These are phyloP conservation scores for Mareca penelope DNA, from an alignment of 2,797 vertebrate species.

Conservation along the genomic window DNA sequence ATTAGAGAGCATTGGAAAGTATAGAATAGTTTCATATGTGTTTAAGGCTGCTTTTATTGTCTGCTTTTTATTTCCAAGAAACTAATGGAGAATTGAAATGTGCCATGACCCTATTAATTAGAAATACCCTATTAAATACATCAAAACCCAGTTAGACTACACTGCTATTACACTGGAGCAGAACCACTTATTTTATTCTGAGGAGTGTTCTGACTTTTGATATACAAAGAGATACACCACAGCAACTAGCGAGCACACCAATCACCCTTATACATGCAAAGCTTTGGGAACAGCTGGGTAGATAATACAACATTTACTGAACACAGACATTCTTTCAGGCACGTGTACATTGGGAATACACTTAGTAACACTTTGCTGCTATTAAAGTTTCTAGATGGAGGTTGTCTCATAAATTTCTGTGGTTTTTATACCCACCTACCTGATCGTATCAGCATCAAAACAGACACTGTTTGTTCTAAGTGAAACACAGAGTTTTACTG, in stretches of 20 bases:
- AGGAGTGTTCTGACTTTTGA: neutral
- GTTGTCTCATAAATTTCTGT: rapidly evolving
- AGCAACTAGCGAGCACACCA: neutral
- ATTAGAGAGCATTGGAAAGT: neutral
- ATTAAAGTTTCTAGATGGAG: neutral
- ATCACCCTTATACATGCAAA: neutral
- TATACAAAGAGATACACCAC: neutral
- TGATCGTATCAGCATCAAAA: neutral
- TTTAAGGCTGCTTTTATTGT: neutral
- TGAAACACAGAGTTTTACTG: neutral
- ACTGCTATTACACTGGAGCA: neutral
- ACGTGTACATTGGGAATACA: neutral
- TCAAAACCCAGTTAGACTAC: neutral
- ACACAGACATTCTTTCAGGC: rapidly evolving
- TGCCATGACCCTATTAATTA: neutral
- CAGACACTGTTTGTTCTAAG: neutral
- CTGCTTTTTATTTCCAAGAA: neutral
- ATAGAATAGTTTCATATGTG: neutral
- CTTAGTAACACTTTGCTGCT: neutral
- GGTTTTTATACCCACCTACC: neutral
- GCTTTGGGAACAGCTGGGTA: neutral
- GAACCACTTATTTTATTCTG: neutral
- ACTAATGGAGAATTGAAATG: neutral
- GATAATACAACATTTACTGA: neutral
- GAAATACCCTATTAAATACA: neutral